Conservation (phyloP, 1,140 invertebrate species). For the Drosophila ironensis region DNA sequence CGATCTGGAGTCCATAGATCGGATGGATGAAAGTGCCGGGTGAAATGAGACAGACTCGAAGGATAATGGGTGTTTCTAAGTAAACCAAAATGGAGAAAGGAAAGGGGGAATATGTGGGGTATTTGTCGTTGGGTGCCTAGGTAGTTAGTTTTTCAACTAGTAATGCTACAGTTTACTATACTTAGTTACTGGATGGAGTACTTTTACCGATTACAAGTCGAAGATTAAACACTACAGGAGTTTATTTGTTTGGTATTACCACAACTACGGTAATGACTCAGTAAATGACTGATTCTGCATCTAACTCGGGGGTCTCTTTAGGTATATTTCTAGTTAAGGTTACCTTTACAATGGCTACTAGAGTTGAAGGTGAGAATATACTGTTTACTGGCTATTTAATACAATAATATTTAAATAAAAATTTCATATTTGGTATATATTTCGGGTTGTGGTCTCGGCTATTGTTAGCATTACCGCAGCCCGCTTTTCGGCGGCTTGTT, state of each 20-base stretch:
- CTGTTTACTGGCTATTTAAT: too few relatives aligned
- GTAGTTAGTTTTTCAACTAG: slow-evolving; percentile 14
- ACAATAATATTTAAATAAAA: too few relatives aligned
- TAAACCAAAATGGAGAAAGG: slow-evolving; percentile 2
- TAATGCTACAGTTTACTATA: slow-evolving; percentile 16
- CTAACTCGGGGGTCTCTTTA: background rate
- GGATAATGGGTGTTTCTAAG: slow-evolving; percentile 1
- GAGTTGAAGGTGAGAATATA: background rate
- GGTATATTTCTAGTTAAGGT: background rate
- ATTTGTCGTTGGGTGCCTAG: slow-evolving; percentile 30
- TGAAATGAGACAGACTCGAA: slow-evolving; percentile 30
- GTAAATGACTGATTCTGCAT: too few relatives aligned
- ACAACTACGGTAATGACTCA: too few relatives aligned
- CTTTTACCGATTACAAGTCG: background rate
- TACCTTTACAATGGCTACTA: background rate
- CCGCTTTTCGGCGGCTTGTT: slow-evolving; percentile 9
- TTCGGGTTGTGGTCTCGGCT: too few relatives aligned
- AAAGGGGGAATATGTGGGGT: slow-evolving; percentile 12
- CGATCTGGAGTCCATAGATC: slow-evolving; percentile 22
- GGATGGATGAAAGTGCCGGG: slow-evolving; percentile 22
- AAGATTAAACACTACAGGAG: slow-evolving; percentile 8
- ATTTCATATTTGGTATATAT: too few relatives aligned
- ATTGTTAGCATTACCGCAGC: too few relatives aligned
- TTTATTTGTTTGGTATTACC: too few relatives aligned
- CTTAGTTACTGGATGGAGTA: slow-evolving; percentile 12